These are phyloP conservation scores for Lepus americanus DNA, from an alignment of 2,113 vertebrate species.

Conservation along the genomic window DNA sequence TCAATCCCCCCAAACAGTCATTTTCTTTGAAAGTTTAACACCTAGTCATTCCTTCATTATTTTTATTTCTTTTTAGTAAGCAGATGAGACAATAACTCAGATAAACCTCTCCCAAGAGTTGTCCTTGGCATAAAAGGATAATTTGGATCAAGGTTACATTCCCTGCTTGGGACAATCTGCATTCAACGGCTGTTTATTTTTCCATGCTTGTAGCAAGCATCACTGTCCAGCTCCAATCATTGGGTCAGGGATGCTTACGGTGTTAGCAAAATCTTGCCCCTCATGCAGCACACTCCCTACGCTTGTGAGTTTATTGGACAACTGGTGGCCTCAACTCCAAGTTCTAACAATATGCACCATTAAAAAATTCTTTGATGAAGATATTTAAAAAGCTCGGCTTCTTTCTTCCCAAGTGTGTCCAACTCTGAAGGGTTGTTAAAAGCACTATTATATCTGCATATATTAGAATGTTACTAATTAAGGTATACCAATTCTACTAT, in stretches of 20 bases:
- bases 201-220: too few species aligned
- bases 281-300: too few species aligned
- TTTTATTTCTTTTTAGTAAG: too few species aligned
- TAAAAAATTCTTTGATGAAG: neutral
- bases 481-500: neutral
- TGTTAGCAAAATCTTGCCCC: too few species aligned
- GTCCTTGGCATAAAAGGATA: neutral
- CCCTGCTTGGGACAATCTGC: neutral
- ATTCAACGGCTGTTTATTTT: neutral
- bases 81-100: neutral
- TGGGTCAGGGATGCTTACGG: too few species aligned
- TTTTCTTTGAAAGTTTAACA: neutral
- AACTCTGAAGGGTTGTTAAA: neutral
- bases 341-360: too few species aligned
- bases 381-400: accelerated
- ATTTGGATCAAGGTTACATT: too few species aligned
- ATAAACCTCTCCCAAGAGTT: too few species aligned
- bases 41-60: neutral
- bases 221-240: too few species aligned
- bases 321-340: too few species aligned
- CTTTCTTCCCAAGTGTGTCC: neutral
- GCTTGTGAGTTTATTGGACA: too few species aligned
- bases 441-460: neutral
- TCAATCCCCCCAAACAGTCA: neutral
- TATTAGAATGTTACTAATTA: too few species aligned